Base-by-base conservation (phyloP, 2,797 vertebrate genomes). In the Pangasius djambal region DNA sequence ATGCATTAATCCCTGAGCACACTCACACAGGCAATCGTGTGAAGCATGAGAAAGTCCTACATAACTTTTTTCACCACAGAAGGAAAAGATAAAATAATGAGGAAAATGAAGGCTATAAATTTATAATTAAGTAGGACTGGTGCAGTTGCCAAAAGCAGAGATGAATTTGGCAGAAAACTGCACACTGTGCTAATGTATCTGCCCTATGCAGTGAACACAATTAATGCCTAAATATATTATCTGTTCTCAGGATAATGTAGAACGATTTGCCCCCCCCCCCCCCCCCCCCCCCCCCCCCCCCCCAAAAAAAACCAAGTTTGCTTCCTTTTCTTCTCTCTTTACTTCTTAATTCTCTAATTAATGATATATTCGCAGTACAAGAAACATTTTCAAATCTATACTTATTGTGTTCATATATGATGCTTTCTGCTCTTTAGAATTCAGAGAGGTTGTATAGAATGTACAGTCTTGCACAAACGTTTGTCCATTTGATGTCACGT, bases 31-130 rank as follows among this genome's bases (percentile, higher is more conserved):
- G 1, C n/a, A 61, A 31, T 31, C 1, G 15, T 10, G 16, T 59
- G 2, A 59, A n/a, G 31, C 31, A 12, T 57, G 9, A 81, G 31
- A 55, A 34, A 79, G 50, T 40, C 2, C 10, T 82, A 37, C 9
- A 57, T 81, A 57, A 12, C n/a, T 22, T 55, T 31, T 79, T 55
- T 57, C 0, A 22, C 20, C 3, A 20, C 31, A 57, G 18, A 37
- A 59, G 10, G 18, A 37, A 22, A 59, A 34, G 6, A 79, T 52
- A 22, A 34, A 18, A 79, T 55, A 55, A 79, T 55, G 4, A 57
- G 79, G 55, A 82, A 82, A 82, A 61, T 7, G 55, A 40, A 61
- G 79, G 10, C 20, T 82, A 61, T 82, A 61, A 40, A 40, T 61
- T 8, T 55, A 34, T 81, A 34, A 81, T 81, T 57, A 57, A 2